These are phyloP conservation scores for Vulpes lagopus DNA, from an alignment of 2,113 vertebrate species.

Conservation along the genomic window DNA sequence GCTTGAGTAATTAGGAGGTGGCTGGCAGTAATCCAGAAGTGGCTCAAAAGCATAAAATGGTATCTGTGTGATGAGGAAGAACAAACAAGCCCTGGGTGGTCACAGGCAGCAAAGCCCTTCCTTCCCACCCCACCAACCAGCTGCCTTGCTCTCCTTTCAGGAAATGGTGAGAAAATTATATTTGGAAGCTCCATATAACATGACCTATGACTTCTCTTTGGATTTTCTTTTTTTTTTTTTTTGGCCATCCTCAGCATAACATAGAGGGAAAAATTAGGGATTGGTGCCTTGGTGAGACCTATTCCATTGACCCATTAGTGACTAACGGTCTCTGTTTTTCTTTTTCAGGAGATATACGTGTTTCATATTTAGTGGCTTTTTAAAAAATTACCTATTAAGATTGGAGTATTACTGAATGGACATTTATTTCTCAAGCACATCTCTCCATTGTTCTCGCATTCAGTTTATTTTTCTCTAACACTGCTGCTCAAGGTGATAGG, in stretches of 20 bases:
- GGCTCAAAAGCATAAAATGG: constrained; percentile 6
- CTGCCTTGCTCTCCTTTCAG: neutral
- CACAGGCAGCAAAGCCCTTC: neutral
- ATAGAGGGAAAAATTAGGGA: neutral
- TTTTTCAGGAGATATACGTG: neutral
- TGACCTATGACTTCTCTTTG: constrained; percentile 31
- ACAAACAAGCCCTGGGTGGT: neutral
- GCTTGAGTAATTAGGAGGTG: neutral
- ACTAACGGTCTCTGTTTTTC: neutral
- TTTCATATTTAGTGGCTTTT: neutral
- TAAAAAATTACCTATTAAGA: neutral
- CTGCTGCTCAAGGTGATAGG: neutral
- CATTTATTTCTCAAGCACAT: neutral
- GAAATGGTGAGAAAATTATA: neutral
- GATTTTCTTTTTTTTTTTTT: neutral
- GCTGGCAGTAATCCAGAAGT: constrained; percentile 36
- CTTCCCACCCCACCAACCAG: neutral
- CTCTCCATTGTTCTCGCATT: neutral
- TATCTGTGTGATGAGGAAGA: neutral
- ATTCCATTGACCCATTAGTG: neutral
- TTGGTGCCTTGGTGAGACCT: neutral
- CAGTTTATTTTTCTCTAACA: constrained; percentile 6
- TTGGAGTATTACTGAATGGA: neutral
- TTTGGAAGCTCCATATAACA: neutral
- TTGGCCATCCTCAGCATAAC: neutral